phyloP scores from a whole-genome alignment of 2,797 vertebrate genomes.

The Kryptolebias ocellatus region DNA sequence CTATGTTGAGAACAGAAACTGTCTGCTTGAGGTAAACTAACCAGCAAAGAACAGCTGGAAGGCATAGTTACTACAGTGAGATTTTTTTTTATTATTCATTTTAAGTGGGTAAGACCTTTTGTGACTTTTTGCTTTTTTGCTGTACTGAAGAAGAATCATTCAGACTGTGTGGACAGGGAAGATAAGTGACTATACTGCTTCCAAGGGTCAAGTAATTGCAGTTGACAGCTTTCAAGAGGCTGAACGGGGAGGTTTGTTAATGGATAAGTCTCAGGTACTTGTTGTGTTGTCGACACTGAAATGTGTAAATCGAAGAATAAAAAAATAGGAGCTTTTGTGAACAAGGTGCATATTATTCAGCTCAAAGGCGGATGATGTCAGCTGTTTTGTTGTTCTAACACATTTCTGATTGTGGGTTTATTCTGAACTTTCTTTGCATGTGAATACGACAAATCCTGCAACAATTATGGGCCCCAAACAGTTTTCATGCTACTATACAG shows the following conservation, averaged over 20 bases:
- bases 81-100: constrained; percentile 2
- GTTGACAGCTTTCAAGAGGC: constrained; percentile 40
- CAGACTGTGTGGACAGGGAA: constrained; percentile 6
- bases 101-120: neutral
- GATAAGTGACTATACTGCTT: constrained; percentile 4
- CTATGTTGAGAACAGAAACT: constrained; percentile 1
- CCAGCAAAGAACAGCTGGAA: neutral
- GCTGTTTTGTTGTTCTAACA: neutral
- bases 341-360: neutral
- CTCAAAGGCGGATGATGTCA: neutral
- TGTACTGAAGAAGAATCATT: constrained; percentile 3
- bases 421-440: neutral
- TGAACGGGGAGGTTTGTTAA: constrained; percentile 24
- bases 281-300: constrained; percentile 5
- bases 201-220: constrained; percentile 38
- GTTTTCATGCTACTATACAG: too few species aligned
- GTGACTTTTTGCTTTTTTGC: constrained; percentile 6
- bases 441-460: too few species aligned
- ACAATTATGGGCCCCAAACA: neutral
- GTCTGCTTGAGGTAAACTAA: constrained; percentile 1
- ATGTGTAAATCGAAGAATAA: neutral
- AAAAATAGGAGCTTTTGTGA: neutral
- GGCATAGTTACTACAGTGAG: neutral
- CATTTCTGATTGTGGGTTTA: neutral
- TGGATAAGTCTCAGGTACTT: constrained; percentile 15